A percentile compares a stretch with the other conserved stretches of the same genome.
phyloP scores from a whole-genome alignment of 2,113 vertebrate genomes.

The Orcinus orca region DNA sequence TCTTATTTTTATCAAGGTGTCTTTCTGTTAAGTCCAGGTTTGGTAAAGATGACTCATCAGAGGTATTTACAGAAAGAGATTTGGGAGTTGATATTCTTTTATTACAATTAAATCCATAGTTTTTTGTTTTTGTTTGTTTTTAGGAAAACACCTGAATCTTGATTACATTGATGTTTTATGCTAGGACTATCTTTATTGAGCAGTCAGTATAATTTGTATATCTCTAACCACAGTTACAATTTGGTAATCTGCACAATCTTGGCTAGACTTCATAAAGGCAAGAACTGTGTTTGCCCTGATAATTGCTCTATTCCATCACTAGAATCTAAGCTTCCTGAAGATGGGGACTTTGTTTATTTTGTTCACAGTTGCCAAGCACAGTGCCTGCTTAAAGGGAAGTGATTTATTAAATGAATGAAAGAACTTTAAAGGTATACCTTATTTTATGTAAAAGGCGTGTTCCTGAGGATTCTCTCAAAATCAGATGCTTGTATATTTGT shows the following conservation, averaged over 20 bases:
- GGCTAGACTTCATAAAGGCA: background rate
- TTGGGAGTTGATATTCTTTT: background rate
- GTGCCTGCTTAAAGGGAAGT: slow-evolving; percentile 4
- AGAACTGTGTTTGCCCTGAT: background rate
- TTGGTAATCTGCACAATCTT: background rate
- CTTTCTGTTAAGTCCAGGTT: background rate
- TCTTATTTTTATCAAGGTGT: background rate
- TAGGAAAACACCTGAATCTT: background rate
- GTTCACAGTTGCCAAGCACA: background rate
- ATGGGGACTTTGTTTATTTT: background rate
- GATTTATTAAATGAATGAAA: background rate
- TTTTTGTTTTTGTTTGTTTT: background rate
- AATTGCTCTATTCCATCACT: background rate
- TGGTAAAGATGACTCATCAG: background rate
- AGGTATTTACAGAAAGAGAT: slow-evolving; percentile 2
- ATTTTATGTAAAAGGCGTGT: background rate
- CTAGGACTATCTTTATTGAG: background rate
- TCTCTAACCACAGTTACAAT: background rate
- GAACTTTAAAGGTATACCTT: background rate
- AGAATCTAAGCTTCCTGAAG: background rate
- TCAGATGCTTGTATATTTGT: background rate
- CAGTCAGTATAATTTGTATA: background rate
- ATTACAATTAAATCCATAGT: background rate
- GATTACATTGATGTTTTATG: background rate
- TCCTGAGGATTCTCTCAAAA: slow-evolving; percentile 2